Evolutionary conservation across 2,113 vertebrate genomes (phyloP).

Genomic region (Peucedramus taeniatus): DNA sequence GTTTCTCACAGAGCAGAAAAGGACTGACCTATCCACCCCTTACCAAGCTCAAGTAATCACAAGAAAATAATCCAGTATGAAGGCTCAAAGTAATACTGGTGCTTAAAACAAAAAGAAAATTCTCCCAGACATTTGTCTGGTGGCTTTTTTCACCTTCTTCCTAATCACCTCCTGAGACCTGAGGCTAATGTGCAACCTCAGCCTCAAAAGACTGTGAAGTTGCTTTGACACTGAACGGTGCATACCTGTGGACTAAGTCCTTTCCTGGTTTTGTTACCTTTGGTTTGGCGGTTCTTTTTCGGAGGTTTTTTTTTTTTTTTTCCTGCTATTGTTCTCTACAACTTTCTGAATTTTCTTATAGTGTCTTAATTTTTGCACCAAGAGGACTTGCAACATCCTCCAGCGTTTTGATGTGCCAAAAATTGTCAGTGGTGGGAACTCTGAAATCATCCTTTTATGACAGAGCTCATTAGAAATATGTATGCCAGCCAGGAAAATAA

Average conservation of each 20-base stretch:
- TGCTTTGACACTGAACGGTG: not conserved
- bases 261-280: not conserved
- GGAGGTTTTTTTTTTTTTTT: rapidly evolving
- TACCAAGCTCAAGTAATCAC: not conserved
- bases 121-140: not conserved
- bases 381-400: not conserved
- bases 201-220: not conserved
- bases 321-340: not conserved
- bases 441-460: not conserved
- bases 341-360: not conserved
- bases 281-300: not conserved
- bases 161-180: not conserved
- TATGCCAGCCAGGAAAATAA: not conserved
- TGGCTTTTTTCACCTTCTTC: not conserved
- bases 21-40: not conserved
- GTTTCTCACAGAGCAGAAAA: not conserved
- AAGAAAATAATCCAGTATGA: not conserved
- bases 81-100: not conserved
- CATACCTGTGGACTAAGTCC: not conserved
- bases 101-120: not conserved
- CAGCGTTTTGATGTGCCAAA: not conserved
- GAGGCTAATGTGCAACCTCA: not conserved
- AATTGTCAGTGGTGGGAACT: not conserved
- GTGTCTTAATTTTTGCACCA: not conserved
- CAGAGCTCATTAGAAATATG: not conserved